Conservation (phyloP, 1,140 invertebrate genomes). For the Lordiphosa stackelbergi region DNA sequence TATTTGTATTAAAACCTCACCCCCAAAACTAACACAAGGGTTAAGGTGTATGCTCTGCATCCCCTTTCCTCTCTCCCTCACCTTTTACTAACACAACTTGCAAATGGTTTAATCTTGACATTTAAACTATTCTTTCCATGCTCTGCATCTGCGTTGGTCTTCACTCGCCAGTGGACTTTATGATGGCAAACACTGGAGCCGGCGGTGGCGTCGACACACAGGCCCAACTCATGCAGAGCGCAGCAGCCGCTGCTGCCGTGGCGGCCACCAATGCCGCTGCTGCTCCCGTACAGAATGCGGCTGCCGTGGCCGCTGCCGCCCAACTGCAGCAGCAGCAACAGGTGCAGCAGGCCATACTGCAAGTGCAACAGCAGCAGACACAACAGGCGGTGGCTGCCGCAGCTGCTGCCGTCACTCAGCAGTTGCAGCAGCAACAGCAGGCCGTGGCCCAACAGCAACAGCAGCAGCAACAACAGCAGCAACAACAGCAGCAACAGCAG, state of each 20-base stretch:
- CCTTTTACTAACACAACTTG: slow-evolving; percentile 48
- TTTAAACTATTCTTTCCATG: slow-evolving; percentile 58
- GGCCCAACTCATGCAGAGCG: slow-evolving; percentile 80
- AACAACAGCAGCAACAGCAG: slow-evolving; percentile 40
- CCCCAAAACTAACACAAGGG: too few relatives aligned
- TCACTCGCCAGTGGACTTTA: slow-evolving; percentile 65
- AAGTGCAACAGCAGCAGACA: slow-evolving; percentile 76
- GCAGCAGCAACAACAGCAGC: slow-evolving; percentile 32
- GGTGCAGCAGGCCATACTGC: slow-evolving; percentile 74
- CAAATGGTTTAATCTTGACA: slow-evolving; percentile 74
- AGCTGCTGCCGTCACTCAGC: slow-evolving; percentile 70
- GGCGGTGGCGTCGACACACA: slow-evolving; percentile 79
- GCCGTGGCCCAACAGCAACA: slow-evolving; percentile 42
- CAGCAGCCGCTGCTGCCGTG: slow-evolving; percentile 79
- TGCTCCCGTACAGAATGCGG: slow-evolving; percentile 83
- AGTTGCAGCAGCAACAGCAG: slow-evolving; percentile 63
- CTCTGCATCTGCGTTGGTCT: slow-evolving; percentile 56
- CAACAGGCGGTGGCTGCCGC: slow-evolving; percentile 84
- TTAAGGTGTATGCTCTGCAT: background rate
- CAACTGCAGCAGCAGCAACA: slow-evolving; percentile 78
- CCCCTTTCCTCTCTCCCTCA: background rate
- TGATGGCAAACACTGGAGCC: slow-evolving; percentile 78
- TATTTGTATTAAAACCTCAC: too few relatives aligned
- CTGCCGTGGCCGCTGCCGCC: slow-evolving; percentile 82
- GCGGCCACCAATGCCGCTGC: slow-evolving; percentile 80